Percentiles rank a stretch among this genome's conserved stretches.
phyloP scores from a whole-genome alignment of 2,797 vertebrate species.

The Huso huso region DNA sequence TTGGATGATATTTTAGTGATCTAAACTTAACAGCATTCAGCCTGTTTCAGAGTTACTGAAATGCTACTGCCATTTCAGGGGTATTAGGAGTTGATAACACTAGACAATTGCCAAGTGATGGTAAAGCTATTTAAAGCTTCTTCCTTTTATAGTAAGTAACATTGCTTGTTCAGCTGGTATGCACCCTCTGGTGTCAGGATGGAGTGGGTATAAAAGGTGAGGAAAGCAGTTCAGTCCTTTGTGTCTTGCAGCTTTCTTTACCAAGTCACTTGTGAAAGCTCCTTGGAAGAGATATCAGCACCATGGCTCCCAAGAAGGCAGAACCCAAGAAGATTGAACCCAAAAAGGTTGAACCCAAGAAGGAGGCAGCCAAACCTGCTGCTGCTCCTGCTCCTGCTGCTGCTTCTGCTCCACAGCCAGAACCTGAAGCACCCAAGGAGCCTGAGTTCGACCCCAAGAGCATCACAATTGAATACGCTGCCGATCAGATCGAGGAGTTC shows the following conservation, averaged over 20 bases:
- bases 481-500: too few relatives aligned
- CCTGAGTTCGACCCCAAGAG: slow-evolving; percentile 57
- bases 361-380: neutral
- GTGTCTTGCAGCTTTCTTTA: neutral
- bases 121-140: neutral
- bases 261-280: too few relatives aligned
- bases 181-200: neutral
- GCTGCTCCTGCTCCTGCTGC: neutral
- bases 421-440: slow-evolving; percentile 41
- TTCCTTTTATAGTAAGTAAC: neutral
- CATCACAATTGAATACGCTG: slow-evolving; percentile 35
- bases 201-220: neutral
- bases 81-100: neutral
- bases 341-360: neutral
- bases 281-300: neutral
- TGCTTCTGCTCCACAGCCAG: slow-evolving; percentile 17
- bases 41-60: too few relatives aligned
- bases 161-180: neutral
- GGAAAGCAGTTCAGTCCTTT: neutral
- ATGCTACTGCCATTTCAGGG: neutral
- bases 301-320: neutral
- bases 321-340: too few relatives aligned
- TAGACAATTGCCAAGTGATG: neutral
- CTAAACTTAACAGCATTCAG: too few relatives aligned
- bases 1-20: too few relatives aligned